Conservation (phyloP, 30 jellyfish, hydroid and myxozoan species). For the Aurelia aurita region DNA sequence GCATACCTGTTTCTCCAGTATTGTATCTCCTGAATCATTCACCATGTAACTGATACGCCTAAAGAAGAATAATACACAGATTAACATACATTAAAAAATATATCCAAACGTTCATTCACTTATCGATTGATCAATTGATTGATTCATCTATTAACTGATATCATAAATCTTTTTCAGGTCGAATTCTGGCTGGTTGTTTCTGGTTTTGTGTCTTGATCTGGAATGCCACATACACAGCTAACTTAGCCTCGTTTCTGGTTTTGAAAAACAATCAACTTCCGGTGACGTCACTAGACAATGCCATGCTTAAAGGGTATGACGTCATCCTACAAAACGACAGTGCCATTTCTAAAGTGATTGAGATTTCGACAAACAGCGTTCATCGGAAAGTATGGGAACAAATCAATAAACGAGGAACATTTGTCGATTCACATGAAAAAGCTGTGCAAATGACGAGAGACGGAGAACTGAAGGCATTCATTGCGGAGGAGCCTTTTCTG, state of each 20-base stretch:
- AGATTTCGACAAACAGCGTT: slow-evolving; percentile 25
- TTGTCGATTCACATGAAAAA: slow-evolving; percentile 18
- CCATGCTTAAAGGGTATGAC: slow-evolving; percentile 23
- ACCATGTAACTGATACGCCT: no score
- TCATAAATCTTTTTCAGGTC: slow-evolving; percentile 23
- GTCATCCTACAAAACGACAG: slow-evolving; percentile 51
- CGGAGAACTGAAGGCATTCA: slow-evolving; percentile 22
- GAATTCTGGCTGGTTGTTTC: slow-evolving; percentile 66
- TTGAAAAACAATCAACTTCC: slow-evolving; percentile 51
- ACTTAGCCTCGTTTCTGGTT: slow-evolving; percentile 74
- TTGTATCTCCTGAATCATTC: no score
- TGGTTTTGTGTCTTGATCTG: slow-evolving; percentile 70
- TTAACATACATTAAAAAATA: no score
- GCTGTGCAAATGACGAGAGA: slow-evolving; percentile 21
- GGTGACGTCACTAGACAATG: slow-evolving; percentile 44
- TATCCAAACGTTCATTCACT: no score
- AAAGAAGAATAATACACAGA: no score
- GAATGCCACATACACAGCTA: slow-evolving; percentile 76
- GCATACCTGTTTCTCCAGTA: no score
- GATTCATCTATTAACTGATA: no score
- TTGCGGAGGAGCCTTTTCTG: slow-evolving; percentile 64
- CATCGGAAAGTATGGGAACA: slow-evolving; percentile 24
- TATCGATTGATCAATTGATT: no score
- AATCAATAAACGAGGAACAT: neutral
- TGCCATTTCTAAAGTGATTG: slow-evolving; percentile 49